These are phyloP conservation scores for Petrophora chlorosata DNA, from an alignment of 2,888 invertebrate species.

Conservation along the genomic window DNA sequence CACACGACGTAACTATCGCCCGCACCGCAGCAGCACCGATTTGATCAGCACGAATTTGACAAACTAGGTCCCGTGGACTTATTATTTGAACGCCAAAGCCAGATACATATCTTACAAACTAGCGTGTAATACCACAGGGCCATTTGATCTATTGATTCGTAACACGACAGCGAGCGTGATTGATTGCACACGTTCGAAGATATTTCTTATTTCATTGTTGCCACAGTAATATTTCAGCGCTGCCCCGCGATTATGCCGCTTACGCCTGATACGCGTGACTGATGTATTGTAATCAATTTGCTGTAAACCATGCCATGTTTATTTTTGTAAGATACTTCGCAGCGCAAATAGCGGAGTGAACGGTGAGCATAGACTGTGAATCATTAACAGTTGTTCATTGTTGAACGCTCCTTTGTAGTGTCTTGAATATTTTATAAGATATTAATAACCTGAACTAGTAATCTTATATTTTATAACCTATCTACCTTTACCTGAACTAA, in stretches of 20 bases:
- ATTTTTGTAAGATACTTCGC: constrained; percentile 31
- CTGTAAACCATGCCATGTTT: constrained; percentile 25
- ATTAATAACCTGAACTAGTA: constrained; percentile 1
- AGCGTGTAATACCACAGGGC: constrained; percentile 1
- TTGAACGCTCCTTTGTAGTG: constrained; percentile 9
- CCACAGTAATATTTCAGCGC: constrained; percentile 58
- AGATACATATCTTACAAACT: too few relatives aligned
- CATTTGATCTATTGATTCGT: constrained; percentile 50
- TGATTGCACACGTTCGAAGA: constrained; percentile 52
- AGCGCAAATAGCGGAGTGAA: constrained; percentile 15
- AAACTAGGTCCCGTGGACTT: too few relatives aligned
- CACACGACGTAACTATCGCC: too few relatives aligned
- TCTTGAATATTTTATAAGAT: constrained; percentile 11
- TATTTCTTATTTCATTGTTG: constrained; percentile 67
- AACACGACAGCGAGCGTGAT: constrained; percentile 50
- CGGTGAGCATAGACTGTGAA: constrained; percentile 16
- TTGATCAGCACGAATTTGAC: too few relatives aligned
- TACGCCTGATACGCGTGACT: constrained; percentile 50
- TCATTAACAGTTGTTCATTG: constrained; percentile 17
- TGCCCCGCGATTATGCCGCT: constrained; percentile 38
- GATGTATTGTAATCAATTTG: constrained; percentile 55
- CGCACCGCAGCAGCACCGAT: too few relatives aligned
- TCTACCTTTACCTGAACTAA: too few relatives aligned
- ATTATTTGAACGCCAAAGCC: too few relatives aligned
- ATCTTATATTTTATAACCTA: too few relatives aligned